Base-by-base conservation (phyloP, 2,797 vertebrate species). In the Catostomus latipinnis region DNA sequence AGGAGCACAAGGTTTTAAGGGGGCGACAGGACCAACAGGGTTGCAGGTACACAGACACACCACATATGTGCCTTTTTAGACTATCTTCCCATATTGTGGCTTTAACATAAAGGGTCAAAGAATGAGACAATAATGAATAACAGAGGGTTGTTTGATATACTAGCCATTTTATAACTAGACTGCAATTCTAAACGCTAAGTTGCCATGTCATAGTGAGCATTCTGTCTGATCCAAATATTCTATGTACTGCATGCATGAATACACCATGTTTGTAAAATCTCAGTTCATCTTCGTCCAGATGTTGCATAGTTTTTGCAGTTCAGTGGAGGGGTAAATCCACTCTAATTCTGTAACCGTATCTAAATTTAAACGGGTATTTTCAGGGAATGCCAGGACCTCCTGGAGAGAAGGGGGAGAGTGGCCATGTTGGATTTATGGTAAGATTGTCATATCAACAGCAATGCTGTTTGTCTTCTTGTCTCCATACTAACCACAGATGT, bases 351-450 rank as follows among this genome's bases (percentile, higher is more conserved):
- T 34, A 4, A 34, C 34, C 22, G 8, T 56, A 60, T 69, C 6
- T 50, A 0, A 75, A 62, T 82, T 9, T 53, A 14, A 45, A 45
- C 57, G 46, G 61, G 74, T 69, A 43, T 83, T 63, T 82, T 0
- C 85, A 97, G 96, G 96, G 96, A 71, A 94, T 96, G 92, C 96
- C 96, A 56, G 96, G 96, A 76, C 92, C 87, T 61, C 85, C 94
- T 1, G 96, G 96, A 50, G 96, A 97, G 75, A 97, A 97, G 76
- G 96, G 96, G 81, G 96, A 97, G 49, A 95, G 90, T 0, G 96
- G 96, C 58, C 92, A 96, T 56, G 94, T 96, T 16, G 96, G 96
- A 80, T 88, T 92, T 72, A 90, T 96, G 94, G 96, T 97, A 90
- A 84, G 92, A 74, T 63, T 81, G n/a, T 16, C 46, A 12, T 49